phyloP scores from a whole-genome alignment of 2,888 invertebrate species.

The Pandemis heparana region DNA sequence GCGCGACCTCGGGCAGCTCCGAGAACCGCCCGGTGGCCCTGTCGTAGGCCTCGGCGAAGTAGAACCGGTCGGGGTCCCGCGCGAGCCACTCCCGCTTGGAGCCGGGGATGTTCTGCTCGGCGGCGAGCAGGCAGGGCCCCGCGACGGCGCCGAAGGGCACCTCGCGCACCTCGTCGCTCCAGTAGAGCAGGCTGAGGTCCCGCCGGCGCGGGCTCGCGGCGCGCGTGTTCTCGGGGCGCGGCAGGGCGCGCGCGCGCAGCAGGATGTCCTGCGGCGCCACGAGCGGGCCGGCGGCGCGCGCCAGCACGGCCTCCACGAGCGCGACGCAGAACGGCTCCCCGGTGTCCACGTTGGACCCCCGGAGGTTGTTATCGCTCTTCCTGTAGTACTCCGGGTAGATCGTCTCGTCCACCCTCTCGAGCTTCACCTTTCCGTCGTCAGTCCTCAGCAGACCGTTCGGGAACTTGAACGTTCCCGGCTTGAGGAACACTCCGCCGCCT shows the following conservation, averaged over 20 bases:
- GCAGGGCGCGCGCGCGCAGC: slow-evolving; percentile 89
- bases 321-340: slow-evolving; percentile 92
- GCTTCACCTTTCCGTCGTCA: slow-evolving; percentile 61
- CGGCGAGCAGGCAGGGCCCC: slow-evolving; percentile 89
- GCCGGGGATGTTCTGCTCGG: slow-evolving; percentile 86
- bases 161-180: slow-evolving; percentile 90
- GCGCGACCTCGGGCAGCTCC: slow-evolving; percentile 87
- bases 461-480: slow-evolving; percentile 87
- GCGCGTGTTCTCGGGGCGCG: slow-evolving; percentile 91
- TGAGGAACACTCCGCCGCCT: slow-evolving; percentile 89
- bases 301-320: slow-evolving; percentile 87
- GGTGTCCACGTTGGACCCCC: slow-evolving; percentile 90
- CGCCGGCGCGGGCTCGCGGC: slow-evolving; percentile 86
- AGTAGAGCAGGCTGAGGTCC: slow-evolving; percentile 91
- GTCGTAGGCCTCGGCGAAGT: slow-evolving; percentile 90
- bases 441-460: slow-evolving; percentile 65
- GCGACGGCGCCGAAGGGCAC: slow-evolving; percentile 86
- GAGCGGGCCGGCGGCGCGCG: slow-evolving; percentile 80
- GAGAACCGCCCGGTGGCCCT: slow-evolving; percentile 80
- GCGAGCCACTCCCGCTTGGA: slow-evolving; percentile 86
- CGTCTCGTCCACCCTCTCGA: slow-evolving; percentile 88
- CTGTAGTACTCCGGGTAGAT: slow-evolving; percentile 93
- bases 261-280: slow-evolving; percentile 86
- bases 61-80: slow-evolving; percentile 89
- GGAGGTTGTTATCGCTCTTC: slow-evolving; percentile 88